Conservation (phyloP, 2,113 vertebrate species). For the Hippoglossus stenolepis region DNA sequence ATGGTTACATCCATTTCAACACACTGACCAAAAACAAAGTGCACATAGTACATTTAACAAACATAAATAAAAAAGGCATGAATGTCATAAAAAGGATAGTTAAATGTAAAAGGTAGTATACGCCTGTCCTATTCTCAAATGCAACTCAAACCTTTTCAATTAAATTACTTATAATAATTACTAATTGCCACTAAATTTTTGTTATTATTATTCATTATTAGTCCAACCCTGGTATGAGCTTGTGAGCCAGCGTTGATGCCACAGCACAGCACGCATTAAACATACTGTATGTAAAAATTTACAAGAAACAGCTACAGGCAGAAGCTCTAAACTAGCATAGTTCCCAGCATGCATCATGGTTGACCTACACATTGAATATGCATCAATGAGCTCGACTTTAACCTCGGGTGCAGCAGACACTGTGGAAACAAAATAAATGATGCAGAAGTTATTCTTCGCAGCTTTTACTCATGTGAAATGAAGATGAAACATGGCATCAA, state of each 20-base stretch:
- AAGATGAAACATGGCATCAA: slow-evolving; percentile 15
- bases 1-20: no score
- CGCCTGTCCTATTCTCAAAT: no score
- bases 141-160: no score
- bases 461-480: background rate
- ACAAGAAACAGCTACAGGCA: slow-evolving; percentile 62
- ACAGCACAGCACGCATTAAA: background rate
- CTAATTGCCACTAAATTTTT: no score
- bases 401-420: slow-evolving; percentile 37
- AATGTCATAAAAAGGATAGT: no score
- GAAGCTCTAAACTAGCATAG: slow-evolving; percentile 35
- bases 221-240: background rate
- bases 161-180: no score
- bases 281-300: slow-evolving; percentile 9
- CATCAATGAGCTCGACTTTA: slow-evolving; percentile 58
- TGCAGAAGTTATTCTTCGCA: slow-evolving; percentile 4
- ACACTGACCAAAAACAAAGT: no score
- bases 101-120: no score
- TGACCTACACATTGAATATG: slow-evolving; percentile 75
- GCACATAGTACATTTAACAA: no score
- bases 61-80: no score
- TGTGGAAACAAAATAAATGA: slow-evolving; percentile 43
- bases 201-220: background rate
- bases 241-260: background rate
- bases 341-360: slow-evolving; percentile 61